Percentiles rank a stretch among this genome's conserved stretches.
Conservation (phyloP, 2,888 invertebrate species). For the Parnassius smintheus region DNA sequence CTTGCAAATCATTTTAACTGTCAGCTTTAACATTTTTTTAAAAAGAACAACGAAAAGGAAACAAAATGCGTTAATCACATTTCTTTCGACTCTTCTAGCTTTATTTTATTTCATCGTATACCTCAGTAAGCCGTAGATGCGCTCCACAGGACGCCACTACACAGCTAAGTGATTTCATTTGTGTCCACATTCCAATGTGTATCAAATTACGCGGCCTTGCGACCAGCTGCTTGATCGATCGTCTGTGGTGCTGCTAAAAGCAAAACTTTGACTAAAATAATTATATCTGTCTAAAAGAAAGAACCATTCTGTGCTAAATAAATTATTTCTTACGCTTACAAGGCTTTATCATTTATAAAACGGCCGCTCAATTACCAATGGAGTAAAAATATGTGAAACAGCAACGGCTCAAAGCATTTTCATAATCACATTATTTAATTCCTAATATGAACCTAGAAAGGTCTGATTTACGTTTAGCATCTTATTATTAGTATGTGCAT, state of each 20-base stretch:
- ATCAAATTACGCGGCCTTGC: constrained; percentile 72
- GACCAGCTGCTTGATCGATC: constrained; percentile 77
- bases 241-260: constrained; percentile 62
- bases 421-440: not conserved
- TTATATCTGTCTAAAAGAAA: constrained; percentile 34
- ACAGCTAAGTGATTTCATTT: constrained; percentile 79
- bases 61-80: constrained; percentile 36
- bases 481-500: too few species aligned
- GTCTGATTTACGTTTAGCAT: too few species aligned
- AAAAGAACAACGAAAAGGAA: constrained; percentile 29
- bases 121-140: constrained; percentile 58
- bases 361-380: constrained; percentile 13
- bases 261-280: constrained; percentile 42
- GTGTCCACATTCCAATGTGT: constrained; percentile 78
- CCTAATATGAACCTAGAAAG: not conserved
- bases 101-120: constrained; percentile 35
- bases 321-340: constrained; percentile 14
- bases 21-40: constrained; percentile 33
- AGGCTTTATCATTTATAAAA: constrained; percentile 13
- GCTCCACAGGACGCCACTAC: constrained; percentile 74
- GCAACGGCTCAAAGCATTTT: constrained; percentile 14
- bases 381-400: not conserved
- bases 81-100: constrained; percentile 33
- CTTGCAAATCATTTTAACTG: constrained; percentile 35
- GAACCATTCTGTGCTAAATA: constrained; percentile 13